Conservation (phyloP, 2,797 vertebrate genomes). For the Lepilemur septentrionalis region DNA sequence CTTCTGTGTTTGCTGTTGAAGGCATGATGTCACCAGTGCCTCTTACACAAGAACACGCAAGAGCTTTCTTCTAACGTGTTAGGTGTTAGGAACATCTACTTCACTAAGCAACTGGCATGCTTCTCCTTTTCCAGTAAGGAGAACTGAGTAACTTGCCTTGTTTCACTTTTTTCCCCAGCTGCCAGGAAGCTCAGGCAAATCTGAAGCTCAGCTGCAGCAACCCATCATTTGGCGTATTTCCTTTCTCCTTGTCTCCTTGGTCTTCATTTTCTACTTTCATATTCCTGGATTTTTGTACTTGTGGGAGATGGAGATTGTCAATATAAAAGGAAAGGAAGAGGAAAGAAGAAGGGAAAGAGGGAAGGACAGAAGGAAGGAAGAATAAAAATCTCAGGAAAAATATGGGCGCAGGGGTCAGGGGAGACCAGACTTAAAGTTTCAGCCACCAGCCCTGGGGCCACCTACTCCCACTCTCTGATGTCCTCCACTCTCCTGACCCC, state of each 20-base stretch:
- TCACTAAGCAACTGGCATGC: rapidly evolving
- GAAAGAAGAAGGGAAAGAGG: background rate
- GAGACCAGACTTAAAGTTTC: background rate
- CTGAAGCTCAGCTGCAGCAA: background rate
- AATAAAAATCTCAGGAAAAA: background rate
- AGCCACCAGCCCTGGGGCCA: background rate
- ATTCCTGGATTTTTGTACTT: background rate
- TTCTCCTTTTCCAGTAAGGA: slow-evolving; percentile 47
- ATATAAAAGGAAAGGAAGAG: background rate
- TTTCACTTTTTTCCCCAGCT: slow-evolving; percentile 52
- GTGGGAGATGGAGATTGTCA: background rate
- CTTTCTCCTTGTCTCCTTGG: background rate
- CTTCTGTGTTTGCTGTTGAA: background rate
- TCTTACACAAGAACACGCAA: rapidly evolving
- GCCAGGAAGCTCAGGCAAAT: slow-evolving; percentile 50
- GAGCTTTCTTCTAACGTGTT: background rate
- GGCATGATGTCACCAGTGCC: background rate
- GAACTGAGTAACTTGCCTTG: background rate
- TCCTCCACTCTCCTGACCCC: background rate
- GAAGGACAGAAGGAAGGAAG: background rate
- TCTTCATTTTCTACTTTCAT: background rate
- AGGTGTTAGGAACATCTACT: background rate
- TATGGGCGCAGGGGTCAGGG: background rate
- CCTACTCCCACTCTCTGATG: background rate
- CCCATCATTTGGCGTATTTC: background rate